phyloP scores from a whole-genome alignment of 1,140 invertebrate species.

The Alviniconcha marisindica region DNA sequence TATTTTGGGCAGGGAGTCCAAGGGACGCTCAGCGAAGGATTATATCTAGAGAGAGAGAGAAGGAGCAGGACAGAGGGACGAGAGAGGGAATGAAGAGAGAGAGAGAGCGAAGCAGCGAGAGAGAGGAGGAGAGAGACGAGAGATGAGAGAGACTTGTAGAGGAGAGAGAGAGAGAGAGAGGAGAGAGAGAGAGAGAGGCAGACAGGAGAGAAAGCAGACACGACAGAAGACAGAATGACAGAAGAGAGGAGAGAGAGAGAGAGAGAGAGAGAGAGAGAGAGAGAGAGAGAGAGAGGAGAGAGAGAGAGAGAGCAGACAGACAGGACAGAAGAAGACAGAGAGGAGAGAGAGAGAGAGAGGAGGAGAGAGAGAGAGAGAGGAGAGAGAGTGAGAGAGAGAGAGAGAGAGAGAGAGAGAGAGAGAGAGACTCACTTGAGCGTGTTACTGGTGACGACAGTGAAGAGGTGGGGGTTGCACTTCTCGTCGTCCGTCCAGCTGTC shows the following conservation, averaged over 20 bases:
- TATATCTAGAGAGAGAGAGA: too few relatives aligned
- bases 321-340: neutral
- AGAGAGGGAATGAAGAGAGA: neutral
- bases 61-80: too few relatives aligned
- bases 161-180: neutral
- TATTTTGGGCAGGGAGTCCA: too few relatives aligned
- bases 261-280: neutral
- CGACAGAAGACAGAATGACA: too few relatives aligned
- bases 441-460: slow-evolving; percentile 29
- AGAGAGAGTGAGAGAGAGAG: neutral
- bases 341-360: neutral
- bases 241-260: neutral
- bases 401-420: neutral
- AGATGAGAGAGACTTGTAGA: neutral
- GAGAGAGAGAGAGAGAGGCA: neutral
- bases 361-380: neutral
- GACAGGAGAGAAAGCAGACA: too few relatives aligned
- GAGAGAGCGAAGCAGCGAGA: too few relatives aligned
- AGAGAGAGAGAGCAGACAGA: neutral
- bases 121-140: too few relatives aligned
- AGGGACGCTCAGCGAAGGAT: too few relatives aligned
- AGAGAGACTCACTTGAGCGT: slow-evolving; percentile 5
- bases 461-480: slow-evolving; percentile 16
- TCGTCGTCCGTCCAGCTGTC: neutral
- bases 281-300: neutral